Conservation (phyloP, 2,797 vertebrate species). For the Phalloptychus januarius region DNA sequence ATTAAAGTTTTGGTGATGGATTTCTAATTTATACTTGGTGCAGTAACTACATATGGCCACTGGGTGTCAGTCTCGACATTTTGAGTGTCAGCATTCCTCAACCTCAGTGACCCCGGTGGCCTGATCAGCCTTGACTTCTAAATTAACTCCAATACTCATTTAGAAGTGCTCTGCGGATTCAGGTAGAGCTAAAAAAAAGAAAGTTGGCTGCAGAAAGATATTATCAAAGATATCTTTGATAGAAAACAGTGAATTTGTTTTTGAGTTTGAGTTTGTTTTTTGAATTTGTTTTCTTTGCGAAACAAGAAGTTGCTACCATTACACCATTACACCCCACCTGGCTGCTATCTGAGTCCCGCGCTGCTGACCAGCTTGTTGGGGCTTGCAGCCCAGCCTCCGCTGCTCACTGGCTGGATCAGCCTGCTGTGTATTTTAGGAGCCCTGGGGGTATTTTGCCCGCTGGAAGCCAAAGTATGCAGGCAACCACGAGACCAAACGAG, state of each 20-base stretch:
- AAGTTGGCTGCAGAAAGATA: constrained; percentile 16
- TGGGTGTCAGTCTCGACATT: constrained; percentile 29
- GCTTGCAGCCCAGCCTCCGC: constrained; percentile 57
- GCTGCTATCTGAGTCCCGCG: constrained; percentile 47
- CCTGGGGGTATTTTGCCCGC: constrained; percentile 68
- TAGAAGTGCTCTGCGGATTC: constrained; percentile 44
- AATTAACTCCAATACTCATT: constrained; percentile 56
- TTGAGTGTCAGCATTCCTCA: neutral
- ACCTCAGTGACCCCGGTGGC: constrained; percentile 63
- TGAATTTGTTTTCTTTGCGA: constrained; percentile 2
- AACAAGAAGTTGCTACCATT: constrained; percentile 19
- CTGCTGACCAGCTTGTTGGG: constrained; percentile 59
- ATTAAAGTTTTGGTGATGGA: neutral
- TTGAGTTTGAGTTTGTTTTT: too few relatives aligned
- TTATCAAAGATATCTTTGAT: too few relatives aligned
- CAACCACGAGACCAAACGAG: constrained; percentile 77
- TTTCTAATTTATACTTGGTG: neutral
- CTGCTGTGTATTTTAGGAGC: constrained; percentile 71
- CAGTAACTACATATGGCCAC: constrained; percentile 39
- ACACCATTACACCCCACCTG: constrained; percentile 40
- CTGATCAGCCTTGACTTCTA: constrained; percentile 42
- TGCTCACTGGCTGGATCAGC: constrained; percentile 33
- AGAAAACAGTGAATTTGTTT: too few relatives aligned
- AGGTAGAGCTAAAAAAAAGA: constrained; percentile 58
- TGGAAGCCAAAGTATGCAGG: constrained; percentile 72